A percentile compares a stretch with the other conserved stretches of the same genome.
Conservation (phyloP, 2,797 vertebrate species). For the Acipenser ruthenus region DNA sequence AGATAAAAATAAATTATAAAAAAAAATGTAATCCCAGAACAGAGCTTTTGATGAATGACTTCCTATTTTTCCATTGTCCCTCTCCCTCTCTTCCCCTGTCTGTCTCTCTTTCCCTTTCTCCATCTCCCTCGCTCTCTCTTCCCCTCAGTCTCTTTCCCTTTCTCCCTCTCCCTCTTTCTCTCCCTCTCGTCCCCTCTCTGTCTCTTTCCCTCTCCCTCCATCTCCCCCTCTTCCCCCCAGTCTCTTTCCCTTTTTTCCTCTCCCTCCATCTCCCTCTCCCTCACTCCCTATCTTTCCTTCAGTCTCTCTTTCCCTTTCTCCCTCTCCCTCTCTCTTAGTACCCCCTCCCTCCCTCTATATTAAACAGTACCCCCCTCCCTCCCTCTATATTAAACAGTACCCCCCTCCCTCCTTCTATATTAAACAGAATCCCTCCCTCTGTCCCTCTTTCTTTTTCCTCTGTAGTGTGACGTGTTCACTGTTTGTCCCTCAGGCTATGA, state of each 20-base stretch:
- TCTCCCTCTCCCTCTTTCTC: not conserved
- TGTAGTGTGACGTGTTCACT: too few species aligned
- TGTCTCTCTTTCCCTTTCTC: not conserved
- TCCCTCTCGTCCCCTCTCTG: not conserved
- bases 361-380: too few species aligned
- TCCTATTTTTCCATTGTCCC: not conserved
- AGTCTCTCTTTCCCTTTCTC: not conserved
- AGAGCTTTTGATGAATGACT: not conserved
- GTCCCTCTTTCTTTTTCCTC: too few species aligned
- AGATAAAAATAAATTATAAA: not conserved
- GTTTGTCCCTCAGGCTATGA: not conserved
- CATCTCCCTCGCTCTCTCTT: not conserved
- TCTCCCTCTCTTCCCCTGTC: not conserved
- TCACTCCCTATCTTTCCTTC: not conserved
- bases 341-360: too few species aligned
- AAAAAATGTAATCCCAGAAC: not conserved
- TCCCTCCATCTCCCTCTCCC: not conserved
- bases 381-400: too few species aligned
- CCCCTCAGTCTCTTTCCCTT: not conserved
- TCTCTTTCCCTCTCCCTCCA: not conserved
- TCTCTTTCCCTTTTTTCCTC: too few species aligned
- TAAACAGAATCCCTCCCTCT: too few species aligned
- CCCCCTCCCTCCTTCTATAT: too few species aligned
- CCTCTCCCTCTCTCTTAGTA: not conserved
- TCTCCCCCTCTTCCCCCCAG: not conserved